These are phyloP conservation scores for Salvator merianae DNA, from an alignment of 2,113 vertebrate genomes.

Conservation along the genomic window DNA sequence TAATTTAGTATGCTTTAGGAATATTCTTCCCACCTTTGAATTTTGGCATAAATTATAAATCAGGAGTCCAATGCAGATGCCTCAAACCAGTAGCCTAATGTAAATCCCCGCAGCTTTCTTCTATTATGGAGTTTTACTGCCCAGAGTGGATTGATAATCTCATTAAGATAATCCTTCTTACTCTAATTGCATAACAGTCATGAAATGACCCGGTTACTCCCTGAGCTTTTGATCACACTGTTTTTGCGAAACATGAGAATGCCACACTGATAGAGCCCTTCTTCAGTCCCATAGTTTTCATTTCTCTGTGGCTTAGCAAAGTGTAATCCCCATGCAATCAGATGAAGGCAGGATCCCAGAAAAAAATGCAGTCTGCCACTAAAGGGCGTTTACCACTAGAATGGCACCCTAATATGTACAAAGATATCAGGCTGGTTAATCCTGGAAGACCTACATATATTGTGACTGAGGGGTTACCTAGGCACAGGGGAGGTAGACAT, in stretches of 20 bases:
- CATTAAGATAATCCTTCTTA: constrained; percentile 76
- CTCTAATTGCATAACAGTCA: constrained; percentile 59
- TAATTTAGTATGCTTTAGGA: not conserved
- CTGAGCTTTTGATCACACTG: constrained; percentile 51
- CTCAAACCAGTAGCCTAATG: constrained; percentile 7
- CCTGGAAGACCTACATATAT: too few species aligned
- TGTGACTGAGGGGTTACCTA: too few species aligned
- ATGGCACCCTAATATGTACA: too few species aligned
- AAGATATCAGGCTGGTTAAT: too few species aligned
- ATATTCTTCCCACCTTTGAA: not conserved
- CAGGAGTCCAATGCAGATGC: not conserved
- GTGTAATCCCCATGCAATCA: constrained; percentile 39
- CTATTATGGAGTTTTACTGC: constrained; percentile 23
- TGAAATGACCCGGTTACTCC: constrained; percentile 37
- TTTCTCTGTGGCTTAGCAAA: constrained; percentile 55
- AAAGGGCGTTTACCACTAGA: too few species aligned
- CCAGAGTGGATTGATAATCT: constrained; percentile 66
- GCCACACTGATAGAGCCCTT: constrained; percentile 46
- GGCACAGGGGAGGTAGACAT: too few species aligned
- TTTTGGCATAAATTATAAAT: not conserved
- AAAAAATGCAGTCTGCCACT: too few species aligned
- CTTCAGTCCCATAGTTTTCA: constrained; percentile 53
- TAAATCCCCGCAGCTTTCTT: not conserved
- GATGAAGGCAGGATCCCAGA: too few species aligned
- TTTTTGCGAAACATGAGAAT: constrained; percentile 45